Evolutionary conservation across 1,140 invertebrate species (phyloP).

Genomic region (Trichoplusia ni): DNA sequence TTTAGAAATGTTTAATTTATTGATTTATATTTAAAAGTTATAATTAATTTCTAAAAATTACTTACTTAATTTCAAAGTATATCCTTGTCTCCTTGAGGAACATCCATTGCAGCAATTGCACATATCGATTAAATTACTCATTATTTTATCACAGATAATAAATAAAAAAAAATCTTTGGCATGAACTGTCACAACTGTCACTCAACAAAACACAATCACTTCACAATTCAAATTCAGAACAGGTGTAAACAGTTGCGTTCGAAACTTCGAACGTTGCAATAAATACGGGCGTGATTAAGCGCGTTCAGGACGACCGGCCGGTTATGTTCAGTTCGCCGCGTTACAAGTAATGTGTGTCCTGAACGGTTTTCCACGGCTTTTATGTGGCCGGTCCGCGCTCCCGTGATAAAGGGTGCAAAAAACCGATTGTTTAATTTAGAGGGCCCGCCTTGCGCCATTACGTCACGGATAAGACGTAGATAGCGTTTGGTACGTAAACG

Average conservation of each 20-base stretch:
- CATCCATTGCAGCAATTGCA: conserved; percentile 53
- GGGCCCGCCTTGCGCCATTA: conserved; percentile 57
- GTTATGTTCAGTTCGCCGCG: conserved; percentile 69
- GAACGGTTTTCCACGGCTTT: conserved; percentile 76
- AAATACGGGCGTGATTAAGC: conserved; percentile 36
- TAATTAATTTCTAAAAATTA: conserved; percentile 32
- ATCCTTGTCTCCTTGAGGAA: conserved; percentile 45
- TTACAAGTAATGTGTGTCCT: conserved; percentile 75
- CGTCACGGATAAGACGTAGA: conserved; percentile 70
- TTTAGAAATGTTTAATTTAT: too few relatives aligned
- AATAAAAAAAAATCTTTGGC: conserved; percentile 63
- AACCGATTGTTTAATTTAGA: conserved; percentile 72
- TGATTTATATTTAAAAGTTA: too few relatives aligned
- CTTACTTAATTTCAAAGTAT: conserved; percentile 49
- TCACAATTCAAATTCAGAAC: conserved; percentile 35
- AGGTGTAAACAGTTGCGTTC: conserved; percentile 33
- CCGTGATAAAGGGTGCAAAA: conserved; percentile 79
- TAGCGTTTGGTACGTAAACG: conserved; percentile 64
- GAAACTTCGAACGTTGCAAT: conserved; percentile 24
- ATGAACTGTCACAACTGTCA: conserved; percentile 49
- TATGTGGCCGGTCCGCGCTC: conserved; percentile 70
- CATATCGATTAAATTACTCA: conserved; percentile 50
- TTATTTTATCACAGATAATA: conserved; percentile 65
- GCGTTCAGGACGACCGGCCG: conserved; percentile 53
- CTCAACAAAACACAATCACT: conserved; percentile 34